Percentiles rank a stretch among this genome's conserved stretches.
Conservation (phyloP, 2,888 invertebrate genomes). For the Pollenia labialis region DNA sequence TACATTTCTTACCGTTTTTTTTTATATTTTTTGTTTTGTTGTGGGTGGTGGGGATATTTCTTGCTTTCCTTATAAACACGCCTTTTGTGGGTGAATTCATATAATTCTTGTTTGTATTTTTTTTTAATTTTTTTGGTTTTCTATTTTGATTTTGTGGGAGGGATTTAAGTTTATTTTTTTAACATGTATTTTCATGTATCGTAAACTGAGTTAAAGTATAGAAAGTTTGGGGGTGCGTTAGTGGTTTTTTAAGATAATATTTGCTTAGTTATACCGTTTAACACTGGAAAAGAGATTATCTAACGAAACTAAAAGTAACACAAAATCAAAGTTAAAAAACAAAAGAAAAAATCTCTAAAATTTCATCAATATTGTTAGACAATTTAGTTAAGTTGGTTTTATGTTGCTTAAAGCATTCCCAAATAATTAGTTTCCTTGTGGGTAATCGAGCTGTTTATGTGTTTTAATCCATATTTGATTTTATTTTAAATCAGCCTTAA, state of each 20-base stretch:
- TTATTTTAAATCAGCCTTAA: no score
- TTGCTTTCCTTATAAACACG: constrained; percentile 57
- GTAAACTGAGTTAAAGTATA: neutral
- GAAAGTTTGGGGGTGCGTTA: constrained; percentile 5
- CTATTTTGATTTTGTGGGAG: constrained; percentile 52
- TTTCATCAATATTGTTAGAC: no score
- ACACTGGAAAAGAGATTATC: no score
- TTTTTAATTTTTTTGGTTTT: constrained; percentile 49
- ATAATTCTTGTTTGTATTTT: constrained; percentile 29
- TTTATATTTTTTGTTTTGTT: neutral
- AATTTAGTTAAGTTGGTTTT: no score
- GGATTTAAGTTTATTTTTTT: constrained; percentile 56
- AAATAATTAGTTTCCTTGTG: no score
- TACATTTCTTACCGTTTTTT: constrained; percentile 33
- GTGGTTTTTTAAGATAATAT: neutral
- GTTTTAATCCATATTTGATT: no score
- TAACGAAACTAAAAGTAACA: no score
- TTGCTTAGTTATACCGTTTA: neutral
- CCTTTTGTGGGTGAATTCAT: constrained; percentile 61
- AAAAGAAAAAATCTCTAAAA: no score
- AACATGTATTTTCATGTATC: neutral
- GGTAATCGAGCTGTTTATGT: no score
- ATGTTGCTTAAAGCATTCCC: no score
- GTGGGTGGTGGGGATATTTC: constrained; percentile 39
- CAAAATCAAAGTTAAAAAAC: no score